These are phyloP conservation scores for Lerema accius DNA, from an alignment of 1,140 invertebrate genomes.

Conservation along the genomic window DNA sequence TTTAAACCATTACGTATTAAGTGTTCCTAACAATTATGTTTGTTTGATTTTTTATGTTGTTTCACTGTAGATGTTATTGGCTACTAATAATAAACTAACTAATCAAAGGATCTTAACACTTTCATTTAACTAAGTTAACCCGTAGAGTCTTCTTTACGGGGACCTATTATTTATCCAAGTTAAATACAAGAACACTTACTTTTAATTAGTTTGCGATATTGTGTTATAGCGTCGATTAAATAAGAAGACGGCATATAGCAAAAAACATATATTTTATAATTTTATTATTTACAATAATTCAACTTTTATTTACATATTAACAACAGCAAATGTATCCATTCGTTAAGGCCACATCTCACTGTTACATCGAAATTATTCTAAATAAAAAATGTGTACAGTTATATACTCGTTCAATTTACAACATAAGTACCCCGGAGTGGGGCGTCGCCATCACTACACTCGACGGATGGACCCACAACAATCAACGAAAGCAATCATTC, in stretches of 20 bases:
- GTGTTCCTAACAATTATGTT: too few relatives aligned
- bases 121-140: too few relatives aligned
- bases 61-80: too few relatives aligned
- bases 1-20: too few relatives aligned
- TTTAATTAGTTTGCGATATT: too few relatives aligned
- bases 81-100: too few relatives aligned
- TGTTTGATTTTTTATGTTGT: too few relatives aligned
- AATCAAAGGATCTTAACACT: too few relatives aligned
- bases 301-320: conserved; percentile 83
- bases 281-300: conserved; percentile 82
- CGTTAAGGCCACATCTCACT: conserved; percentile 73
- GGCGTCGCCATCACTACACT: conserved; percentile 1
- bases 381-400: conserved; percentile 65
- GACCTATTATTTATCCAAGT: too few relatives aligned
- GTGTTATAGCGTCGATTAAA: too few relatives aligned
- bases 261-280: conserved; percentile 82
- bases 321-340: conserved; percentile 75
- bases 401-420: conserved; percentile 48
- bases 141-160: too few relatives aligned
- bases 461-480: conserved; percentile 50
- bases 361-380: conserved; percentile 63
- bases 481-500: conserved; percentile 40
- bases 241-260: conserved; percentile 60
- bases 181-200: too few relatives aligned
- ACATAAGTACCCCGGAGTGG: conserved; percentile 22